Evolutionary conservation across 2,797 vertebrate genomes (phyloP), one percentile per base, ranked within the genome.

Genomic region (Chaunax sp.): DNA sequence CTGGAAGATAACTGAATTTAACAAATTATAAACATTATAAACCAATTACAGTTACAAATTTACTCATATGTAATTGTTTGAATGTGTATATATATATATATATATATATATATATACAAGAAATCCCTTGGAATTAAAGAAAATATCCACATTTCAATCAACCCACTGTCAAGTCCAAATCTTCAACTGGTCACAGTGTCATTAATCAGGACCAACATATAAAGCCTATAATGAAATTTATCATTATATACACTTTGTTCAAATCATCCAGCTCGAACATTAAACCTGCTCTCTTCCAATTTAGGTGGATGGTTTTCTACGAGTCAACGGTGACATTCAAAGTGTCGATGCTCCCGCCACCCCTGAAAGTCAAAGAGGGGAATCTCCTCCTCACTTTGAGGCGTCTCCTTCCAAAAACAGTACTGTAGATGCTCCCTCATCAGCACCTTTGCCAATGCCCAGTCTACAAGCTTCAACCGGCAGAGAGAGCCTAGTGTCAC

Each of bases 231-330:
- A 18, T 47, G 4, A 4, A 35, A 9, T 38, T 18, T 38, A 25
- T 47, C 6, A n/a, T 49, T 19, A 20, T 5, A 30, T n/a, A n/a
- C n/a, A n/a, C n/a, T 35, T 23, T 37, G 20, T 3, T 16, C 16
- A 25, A 5, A 26, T 38, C 12, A n/a, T 56, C 30, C 15, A 40
- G 6, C 22, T 18, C 3, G 6, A 10, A 19, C 9, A 45, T 22
- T 2, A 20, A 20, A 15, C 40, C 0, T 35, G 10, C 55, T 38
- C 5, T 66, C 38, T 37, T 69, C 11, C 38, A 0, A 12, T 60
- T 74, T 19, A 98, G 97, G 90, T 86, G 71, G 95, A 97, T 28
- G 91, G 93, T 87, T 94, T 94, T 81, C 80, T 94, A 72, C 93
- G 90, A 64, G 60, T 97, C 82, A 98, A 97, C 30, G 96, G 96